Evolutionary conservation across 2,888 invertebrate species (phyloP).

Genomic region (Apomyelois bistriatella): DNA sequence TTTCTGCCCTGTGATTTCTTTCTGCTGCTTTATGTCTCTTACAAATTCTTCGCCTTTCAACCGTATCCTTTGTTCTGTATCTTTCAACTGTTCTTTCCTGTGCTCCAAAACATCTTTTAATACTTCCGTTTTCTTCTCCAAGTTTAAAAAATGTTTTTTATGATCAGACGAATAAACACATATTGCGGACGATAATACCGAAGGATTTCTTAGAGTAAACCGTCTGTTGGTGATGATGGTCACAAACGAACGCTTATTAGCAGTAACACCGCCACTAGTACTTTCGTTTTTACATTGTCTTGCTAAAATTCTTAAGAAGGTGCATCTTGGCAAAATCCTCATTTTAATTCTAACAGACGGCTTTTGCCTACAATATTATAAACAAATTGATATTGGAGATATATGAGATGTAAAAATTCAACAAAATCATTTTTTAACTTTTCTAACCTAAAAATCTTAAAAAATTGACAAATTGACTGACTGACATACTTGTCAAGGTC

Average conservation of each 20-base stretch:
- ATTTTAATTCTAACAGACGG: slow-evolving; percentile 33
- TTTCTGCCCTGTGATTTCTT: slow-evolving; percentile 61
- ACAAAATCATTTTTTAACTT: background rate
- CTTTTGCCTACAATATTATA: background rate
- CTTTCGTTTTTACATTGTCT: slow-evolving; percentile 31
- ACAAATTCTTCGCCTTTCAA: slow-evolving; percentile 64
- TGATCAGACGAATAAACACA: slow-evolving; percentile 57
- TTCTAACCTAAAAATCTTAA: background rate
- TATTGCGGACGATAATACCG: slow-evolving; percentile 36
- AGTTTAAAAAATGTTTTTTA: slow-evolving; percentile 59
- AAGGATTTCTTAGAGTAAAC: slow-evolving; percentile 29
- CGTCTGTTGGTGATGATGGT: slow-evolving; percentile 31
- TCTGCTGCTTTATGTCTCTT: slow-evolving; percentile 66
- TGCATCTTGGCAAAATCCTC: slow-evolving; percentile 44
- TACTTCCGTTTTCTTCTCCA: slow-evolving; percentile 70
- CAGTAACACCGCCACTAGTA: slow-evolving; percentile 29
- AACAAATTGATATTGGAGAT: background rate
- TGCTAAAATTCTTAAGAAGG: slow-evolving; percentile 41
- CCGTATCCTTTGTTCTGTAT: slow-evolving; percentile 77
- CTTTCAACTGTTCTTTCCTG: slow-evolving; percentile 81
- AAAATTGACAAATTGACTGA: too few relatives aligned
- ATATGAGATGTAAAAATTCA: background rate
- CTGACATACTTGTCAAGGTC: too few relatives aligned
- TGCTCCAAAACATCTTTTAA: slow-evolving; percentile 81
- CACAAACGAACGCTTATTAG: slow-evolving; percentile 32